Evolutionary conservation across 2,113 vertebrate species (phyloP).

Genomic region (Bolborhynchus lineola): DNA sequence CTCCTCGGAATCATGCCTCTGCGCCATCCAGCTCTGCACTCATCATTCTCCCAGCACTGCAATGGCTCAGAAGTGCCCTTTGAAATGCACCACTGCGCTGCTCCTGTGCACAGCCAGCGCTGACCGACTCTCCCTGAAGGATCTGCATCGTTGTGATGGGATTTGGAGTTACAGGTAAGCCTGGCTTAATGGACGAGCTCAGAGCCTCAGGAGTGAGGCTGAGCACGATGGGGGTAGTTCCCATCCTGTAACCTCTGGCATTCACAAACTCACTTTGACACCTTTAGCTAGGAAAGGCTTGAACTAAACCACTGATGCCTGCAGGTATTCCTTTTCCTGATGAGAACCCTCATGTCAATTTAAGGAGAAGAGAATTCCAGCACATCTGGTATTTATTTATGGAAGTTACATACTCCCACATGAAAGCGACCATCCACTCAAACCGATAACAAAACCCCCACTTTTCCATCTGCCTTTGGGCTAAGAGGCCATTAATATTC

Average conservation of each 20-base stretch:
- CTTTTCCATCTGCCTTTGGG: constrained; percentile 1
- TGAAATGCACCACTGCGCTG: background rate
- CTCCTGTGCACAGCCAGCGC: background rate
- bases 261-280: background rate
- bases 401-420: background rate
- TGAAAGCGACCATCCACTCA: constrained; percentile 2
- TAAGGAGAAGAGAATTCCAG: background rate
- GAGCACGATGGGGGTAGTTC: accelerated
- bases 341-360: background rate
- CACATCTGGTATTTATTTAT: constrained; percentile 50
- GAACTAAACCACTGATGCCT: background rate
- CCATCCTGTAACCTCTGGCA: background rate
- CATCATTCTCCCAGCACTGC: background rate
- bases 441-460: background rate
- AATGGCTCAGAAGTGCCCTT: background rate
- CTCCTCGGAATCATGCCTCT: background rate
- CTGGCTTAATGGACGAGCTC: background rate
- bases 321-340: background rate
- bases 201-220: background rate
- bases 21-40: background rate
- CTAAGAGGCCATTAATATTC: background rate
- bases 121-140: background rate
- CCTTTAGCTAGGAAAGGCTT: background rate
- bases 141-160: no score
- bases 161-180: background rate